Conservation (phyloP, 1,140 invertebrate species). For the Brachystomella parvula region DNA sequence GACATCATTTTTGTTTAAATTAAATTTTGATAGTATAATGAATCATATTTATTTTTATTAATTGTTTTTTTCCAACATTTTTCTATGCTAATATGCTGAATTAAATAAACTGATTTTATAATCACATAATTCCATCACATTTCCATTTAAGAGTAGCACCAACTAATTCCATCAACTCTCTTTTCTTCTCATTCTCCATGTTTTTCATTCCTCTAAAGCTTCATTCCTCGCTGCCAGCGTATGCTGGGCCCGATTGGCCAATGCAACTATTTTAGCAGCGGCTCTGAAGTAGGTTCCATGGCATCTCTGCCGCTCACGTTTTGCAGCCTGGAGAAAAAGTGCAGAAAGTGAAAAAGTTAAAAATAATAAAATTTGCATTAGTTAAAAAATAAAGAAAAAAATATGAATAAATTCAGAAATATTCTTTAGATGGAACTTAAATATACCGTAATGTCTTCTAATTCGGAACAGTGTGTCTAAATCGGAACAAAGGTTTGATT, state of each 20-base stretch:
- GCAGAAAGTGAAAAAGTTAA: not conserved
- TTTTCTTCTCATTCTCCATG: no score
- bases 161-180: no score
- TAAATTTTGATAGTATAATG: not conserved
- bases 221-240: constrained; percentile 1
- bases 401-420: constrained; percentile 3
- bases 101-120: no score
- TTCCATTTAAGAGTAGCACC: no score
- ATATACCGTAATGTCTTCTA: not conserved
- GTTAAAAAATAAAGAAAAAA: no score
- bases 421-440: not conserved
- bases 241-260: constrained; percentile 21
- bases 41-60: no score
- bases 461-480: not conserved
- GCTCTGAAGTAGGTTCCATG: constrained; percentile 26
- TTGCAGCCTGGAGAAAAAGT: constrained; percentile 21
- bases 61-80: no score
- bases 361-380: not conserved
- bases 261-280: constrained; percentile 32
- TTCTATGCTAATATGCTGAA: no score
- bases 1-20: not conserved
- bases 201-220: no score
- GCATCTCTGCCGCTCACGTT: constrained; percentile 13
- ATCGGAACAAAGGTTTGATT: constrained; percentile 1
- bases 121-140: no score